Evolutionary conservation across 2,113 vertebrate species (phyloP), one percentile per base, ranked within the genome.

Genomic region (Egretta garzetta): DNA sequence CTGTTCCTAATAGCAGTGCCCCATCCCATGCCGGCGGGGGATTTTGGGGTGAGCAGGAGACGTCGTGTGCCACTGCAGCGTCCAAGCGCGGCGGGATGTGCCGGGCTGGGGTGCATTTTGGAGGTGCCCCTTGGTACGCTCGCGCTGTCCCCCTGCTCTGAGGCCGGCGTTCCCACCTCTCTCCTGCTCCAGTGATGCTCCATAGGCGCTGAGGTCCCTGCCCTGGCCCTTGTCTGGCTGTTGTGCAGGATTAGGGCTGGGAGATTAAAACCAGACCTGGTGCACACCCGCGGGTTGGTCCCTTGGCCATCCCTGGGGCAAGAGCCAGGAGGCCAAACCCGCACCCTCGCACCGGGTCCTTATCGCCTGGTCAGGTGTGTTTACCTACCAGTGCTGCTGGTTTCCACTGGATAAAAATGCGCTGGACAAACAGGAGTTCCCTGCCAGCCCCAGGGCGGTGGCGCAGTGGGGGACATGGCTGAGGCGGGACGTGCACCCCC

Each of bases 361-460:
- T 97, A 97, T 97, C 93, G 3, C 56, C 75, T 0, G 2, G 32
- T 26, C 4, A 14, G 76, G 68, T 3, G 23, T 93, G 49, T 86
- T 85, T 83, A 77, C 59, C 86, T 24, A 39, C 83, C 8, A 9
- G 47, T 26, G 74, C 64, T 37, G 66, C 67, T 7, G 15, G 66
- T 94, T 88, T 77, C 39, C 81, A 50, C 67, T 5, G 1, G 77
- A 81, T 88, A 52, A 70, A 84, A 95, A 43, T 3, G 27, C 43
- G 3, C 80, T 93, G 94, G 90, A 32, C 89, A 97, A 97, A 97
- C 80, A 95, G 85, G 90, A 94, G 90, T 6, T 75, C 55, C 89
- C 60, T 1, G 28, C 52, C 1, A 9, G 82, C 75, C 71, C 47
- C 9, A 3, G 56, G 91, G 91, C 1, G 32, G 74, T 45, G 79